Percentiles rank a stretch among this genome's conserved stretches.
Conservation (phyloP, 2,888 invertebrate species). For the Conus canariensis region DNA sequence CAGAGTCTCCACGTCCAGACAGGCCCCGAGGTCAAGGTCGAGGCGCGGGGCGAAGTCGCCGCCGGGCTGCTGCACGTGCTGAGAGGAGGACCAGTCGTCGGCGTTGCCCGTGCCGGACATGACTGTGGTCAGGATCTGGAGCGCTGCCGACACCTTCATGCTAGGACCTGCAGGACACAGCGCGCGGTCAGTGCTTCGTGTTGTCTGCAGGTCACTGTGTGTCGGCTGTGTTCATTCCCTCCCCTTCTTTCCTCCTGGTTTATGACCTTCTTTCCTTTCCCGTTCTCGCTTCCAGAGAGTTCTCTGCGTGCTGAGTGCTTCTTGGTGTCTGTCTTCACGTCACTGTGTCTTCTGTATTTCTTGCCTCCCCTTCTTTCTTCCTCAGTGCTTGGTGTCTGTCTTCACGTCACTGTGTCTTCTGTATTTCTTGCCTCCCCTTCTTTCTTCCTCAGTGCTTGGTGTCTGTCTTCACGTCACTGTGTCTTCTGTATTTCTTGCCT, state of each 20-base stretch:
- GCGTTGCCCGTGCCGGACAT: conserved; percentile 33
- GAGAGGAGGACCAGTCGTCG: conserved; percentile 10
- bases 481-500: background rate
- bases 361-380: too few species aligned
- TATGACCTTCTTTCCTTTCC: too few species aligned
- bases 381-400: background rate
- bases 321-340: background rate
- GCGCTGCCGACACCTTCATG: conserved; percentile 44
- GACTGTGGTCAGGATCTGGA: conserved; percentile 41
- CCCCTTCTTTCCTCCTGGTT: background rate
- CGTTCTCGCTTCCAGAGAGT: background rate
- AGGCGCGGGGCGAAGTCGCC: conserved; percentile 12
- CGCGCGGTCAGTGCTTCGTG: background rate
- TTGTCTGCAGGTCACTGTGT: background rate
- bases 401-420: background rate
- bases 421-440: background rate
- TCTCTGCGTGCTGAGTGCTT: background rate
- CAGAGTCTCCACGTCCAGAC: conserved; percentile 28
- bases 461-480: background rate
- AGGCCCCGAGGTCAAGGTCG: conserved; percentile 39
- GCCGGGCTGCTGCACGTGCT: conserved; percentile 10
- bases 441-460: background rate
- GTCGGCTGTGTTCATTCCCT: background rate
- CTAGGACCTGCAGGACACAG: background rate
- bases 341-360: background rate